Percentiles rank a stretch among this genome's conserved stretches.
These are phyloP conservation scores for Grammomys dolichurus DNA, from an alignment of 2,113 vertebrate species.

Conservation along the genomic window DNA sequence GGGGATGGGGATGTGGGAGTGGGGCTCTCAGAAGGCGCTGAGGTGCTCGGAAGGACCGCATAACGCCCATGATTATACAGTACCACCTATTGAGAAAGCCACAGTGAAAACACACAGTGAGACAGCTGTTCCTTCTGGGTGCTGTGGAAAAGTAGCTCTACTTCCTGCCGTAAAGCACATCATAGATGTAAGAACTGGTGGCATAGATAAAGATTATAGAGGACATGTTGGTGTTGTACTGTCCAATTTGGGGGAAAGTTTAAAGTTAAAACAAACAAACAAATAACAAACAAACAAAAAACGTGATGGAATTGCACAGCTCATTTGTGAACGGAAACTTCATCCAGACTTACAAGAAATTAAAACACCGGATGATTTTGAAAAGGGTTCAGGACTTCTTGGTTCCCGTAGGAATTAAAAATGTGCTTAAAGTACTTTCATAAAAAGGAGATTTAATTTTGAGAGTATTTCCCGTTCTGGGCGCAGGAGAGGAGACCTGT, in stretches of 20 bases:
- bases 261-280: neutral
- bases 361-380: neutral
- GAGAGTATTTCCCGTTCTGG: neutral
- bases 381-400: neutral
- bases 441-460: neutral
- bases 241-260: neutral
- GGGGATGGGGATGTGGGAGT: too few relatives aligned
- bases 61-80: neutral
- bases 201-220: neutral
- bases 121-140: neutral
- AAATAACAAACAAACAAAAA: neutral
- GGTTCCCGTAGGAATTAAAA: neutral
- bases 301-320: neutral
- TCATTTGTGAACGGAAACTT: neutral
- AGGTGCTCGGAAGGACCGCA: too few relatives aligned
- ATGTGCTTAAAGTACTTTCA: neutral
- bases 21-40: too few relatives aligned
- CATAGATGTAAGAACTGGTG: neutral
- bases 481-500: neutral
- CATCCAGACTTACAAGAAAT: neutral
- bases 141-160: neutral
- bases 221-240: neutral
- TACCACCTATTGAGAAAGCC: neutral
- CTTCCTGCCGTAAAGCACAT: neutral
- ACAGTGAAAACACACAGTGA: neutral